A percentile compares a stretch with the other conserved stretches of the same genome.
Evolutionary conservation across 2,797 vertebrate species (phyloP).

Genomic region (Gorsachius magnificus): DNA sequence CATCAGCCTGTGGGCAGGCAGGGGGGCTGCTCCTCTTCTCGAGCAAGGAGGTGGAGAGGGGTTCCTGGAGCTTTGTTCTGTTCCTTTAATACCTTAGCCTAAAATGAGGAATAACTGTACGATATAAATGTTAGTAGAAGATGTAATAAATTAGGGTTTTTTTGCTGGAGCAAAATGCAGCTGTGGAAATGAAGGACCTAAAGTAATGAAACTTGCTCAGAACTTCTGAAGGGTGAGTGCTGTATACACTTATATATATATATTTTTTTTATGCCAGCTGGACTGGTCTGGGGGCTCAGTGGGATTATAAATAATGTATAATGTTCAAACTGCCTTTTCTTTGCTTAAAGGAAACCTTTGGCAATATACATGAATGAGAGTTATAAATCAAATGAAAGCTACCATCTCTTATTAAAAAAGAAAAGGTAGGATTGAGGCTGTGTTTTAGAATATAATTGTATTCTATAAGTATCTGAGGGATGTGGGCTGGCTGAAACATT

Average conservation of each 20-base stretch:
- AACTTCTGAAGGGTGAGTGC: not conserved
- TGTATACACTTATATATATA: too few species aligned
- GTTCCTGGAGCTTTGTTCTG: fast-evolving
- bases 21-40: not conserved
- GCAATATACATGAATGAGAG: fast-evolving
- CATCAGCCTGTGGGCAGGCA: not conserved
- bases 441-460: fast-evolving
- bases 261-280: not conserved
- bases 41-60: not conserved
- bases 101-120: fast-evolving
- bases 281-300: fast-evolving
- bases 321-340: not conserved
- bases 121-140: fast-evolving
- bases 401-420: too few species aligned
- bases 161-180: fast-evolving
- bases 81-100: fast-evolving
- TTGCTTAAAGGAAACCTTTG: not conserved
- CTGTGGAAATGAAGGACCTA: fast-evolving
- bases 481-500: fast-evolving
- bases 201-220: fast-evolving
- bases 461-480: fast-evolving
- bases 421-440: not conserved
- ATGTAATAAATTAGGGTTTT: too few species aligned
- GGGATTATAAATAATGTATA: not conserved
- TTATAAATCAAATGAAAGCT: fast-evolving